Evolutionary conservation across 2,888 invertebrate genomes (phyloP).

Genomic region (Steinernema hermaphroditum): DNA sequence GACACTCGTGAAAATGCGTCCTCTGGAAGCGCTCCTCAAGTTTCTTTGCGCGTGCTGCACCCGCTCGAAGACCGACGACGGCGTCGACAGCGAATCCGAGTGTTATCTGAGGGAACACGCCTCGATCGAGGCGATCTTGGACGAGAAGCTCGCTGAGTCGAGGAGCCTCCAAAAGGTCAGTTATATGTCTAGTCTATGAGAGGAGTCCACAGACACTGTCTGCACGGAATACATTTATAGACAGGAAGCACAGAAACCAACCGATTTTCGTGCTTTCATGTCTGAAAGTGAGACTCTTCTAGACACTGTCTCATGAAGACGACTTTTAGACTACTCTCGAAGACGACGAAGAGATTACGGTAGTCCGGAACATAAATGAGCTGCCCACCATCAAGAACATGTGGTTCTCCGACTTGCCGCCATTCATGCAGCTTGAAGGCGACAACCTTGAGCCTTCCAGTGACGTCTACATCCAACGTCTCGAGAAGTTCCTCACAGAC

Average conservation of each 20-base stretch:
- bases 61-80: neutral
- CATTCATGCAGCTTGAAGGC: neutral
- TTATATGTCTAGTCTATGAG: no score
- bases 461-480: neutral
- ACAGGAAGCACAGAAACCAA: no score
- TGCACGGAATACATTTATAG: no score
- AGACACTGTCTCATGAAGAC: neutral
- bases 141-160: neutral
- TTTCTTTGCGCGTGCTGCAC: slow-evolving; percentile 18
- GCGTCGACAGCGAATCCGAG: neutral
- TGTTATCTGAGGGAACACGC: neutral
- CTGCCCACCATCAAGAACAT: slow-evolving; percentile 9
- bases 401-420: slow-evolving; percentile 10
- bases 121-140: neutral
- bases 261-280: no score
- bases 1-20: neutral
- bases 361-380: neutral
- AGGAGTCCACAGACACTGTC: no score
- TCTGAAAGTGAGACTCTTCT: no score
- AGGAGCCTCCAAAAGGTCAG: neutral
- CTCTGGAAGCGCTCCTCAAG: slow-evolving; percentile 13
- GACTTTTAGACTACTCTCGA: neutral
- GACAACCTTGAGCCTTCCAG: neutral
- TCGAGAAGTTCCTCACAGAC: neutral
- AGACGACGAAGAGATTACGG: no score